A percentile compares a stretch with the other conserved stretches of the same genome.
Conservation (phyloP, 2,113 vertebrate genomes). For the Hyperoodon ampullatus region DNA sequence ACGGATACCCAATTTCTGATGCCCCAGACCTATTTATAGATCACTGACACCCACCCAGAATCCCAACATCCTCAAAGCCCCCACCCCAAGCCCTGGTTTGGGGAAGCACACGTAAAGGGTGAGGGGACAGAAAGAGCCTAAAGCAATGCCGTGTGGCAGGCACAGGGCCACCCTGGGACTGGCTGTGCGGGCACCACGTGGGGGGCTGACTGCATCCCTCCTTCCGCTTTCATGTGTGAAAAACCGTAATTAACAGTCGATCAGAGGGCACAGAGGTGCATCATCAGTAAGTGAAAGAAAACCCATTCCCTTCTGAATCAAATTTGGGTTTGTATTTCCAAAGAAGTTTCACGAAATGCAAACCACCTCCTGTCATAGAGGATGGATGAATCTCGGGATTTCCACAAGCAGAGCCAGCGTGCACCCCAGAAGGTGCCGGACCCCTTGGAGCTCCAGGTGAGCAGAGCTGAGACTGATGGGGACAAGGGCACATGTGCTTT, state of each 20-base stretch:
- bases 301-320: background rate
- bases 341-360: background rate
- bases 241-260: too few species aligned
- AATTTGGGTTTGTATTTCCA: background rate
- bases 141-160: rapidly evolving
- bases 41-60: background rate
- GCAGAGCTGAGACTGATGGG: rapidly evolving
- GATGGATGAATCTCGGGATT: rapidly evolving
- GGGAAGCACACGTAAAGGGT: background rate
- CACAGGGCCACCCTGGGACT: background rate
- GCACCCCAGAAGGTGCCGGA: background rate
- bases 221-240: background rate
- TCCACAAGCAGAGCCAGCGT: background rate
- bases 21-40: background rate
- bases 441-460: background rate
- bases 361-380: background rate
- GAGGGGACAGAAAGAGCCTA: background rate
- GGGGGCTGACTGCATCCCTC: rapidly evolving
- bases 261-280: background rate
- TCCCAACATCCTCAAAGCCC: background rate
- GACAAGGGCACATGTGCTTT: conserved; percentile 14
- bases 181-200: rapidly evolving
- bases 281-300: background rate
- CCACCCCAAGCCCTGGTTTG: background rate
- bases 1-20: background rate